Conservation (phyloP, 2,113 vertebrate species). For the Toxotes jaculatrix region DNA sequence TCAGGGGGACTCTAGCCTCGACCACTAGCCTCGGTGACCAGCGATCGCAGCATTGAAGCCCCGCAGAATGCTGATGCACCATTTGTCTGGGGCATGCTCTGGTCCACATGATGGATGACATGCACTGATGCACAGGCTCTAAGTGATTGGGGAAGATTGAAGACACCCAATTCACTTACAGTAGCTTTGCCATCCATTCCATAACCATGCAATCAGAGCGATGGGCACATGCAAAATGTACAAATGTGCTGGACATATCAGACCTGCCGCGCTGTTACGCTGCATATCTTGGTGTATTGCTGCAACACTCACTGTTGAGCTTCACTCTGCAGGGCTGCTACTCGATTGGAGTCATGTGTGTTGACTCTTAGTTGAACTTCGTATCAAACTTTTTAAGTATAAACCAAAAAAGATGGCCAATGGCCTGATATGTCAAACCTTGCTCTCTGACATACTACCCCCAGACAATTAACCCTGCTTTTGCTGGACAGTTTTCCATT, state of each 20-base stretch:
- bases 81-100: slow-evolving; percentile 84
- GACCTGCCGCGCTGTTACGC: slow-evolving; percentile 11
- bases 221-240: slow-evolving; percentile 84
- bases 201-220: slow-evolving; percentile 90
- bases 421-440: no score
- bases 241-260: slow-evolving; percentile 26
- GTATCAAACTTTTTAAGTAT: no score
- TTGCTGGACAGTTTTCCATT: neutral
- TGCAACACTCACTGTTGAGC: neutral
- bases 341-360: neutral
- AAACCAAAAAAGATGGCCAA: no score
- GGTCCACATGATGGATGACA: slow-evolving; percentile 92
- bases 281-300: slow-evolving; percentile 23
- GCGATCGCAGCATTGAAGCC: slow-evolving; percentile 41
- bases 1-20: slow-evolving; percentile 29
- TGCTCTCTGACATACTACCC: no score
- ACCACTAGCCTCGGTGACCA: slow-evolving; percentile 36
- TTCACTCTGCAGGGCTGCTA: slow-evolving; percentile 31
- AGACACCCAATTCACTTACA: slow-evolving; percentile 93
- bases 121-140: slow-evolving; percentile 89
- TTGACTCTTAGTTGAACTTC: neutral
- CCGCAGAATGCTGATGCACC: slow-evolving; percentile 90
- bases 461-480: no score
- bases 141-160: slow-evolving; percentile 96
- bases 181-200: slow-evolving; percentile 89